phyloP scores from a whole-genome alignment of 2,113 vertebrate genomes.

The Propithecus coquereli region DNA sequence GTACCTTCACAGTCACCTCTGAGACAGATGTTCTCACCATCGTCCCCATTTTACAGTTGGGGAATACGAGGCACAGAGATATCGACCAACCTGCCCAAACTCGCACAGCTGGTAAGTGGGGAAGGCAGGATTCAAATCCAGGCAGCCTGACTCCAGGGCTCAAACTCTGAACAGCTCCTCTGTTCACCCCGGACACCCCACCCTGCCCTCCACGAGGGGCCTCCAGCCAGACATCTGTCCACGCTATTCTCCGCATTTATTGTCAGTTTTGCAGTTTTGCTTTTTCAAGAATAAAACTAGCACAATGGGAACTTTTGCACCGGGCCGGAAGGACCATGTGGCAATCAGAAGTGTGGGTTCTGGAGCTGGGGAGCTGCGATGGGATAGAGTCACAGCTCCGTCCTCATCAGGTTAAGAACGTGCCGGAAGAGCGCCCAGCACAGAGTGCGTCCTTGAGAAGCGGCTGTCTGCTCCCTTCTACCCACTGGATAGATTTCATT shows the following conservation, averaged over 20 bases:
- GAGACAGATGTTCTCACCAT: background rate
- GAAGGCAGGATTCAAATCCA: background rate
- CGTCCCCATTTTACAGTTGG: background rate
- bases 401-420: fast-evolving
- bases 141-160: background rate
- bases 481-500: background rate
- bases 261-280: background rate
- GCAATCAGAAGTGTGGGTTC: background rate
- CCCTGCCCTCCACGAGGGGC: background rate
- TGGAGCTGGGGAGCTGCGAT: background rate
- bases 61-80: background rate
- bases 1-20: background rate
- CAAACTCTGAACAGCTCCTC: background rate
- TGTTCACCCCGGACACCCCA: background rate
- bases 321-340: background rate
- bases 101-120: background rate
- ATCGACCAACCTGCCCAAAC: background rate
- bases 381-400: background rate
- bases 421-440: background rate
- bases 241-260: background rate
- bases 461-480: background rate
- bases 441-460: background rate
- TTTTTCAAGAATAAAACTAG: background rate
- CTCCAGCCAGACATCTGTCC: background rate
- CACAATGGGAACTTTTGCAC: background rate